A percentile compares a stretch with the other conserved stretches of the same genome.
These are phyloP conservation scores for Thalassaphorura encarpata DNA, from an alignment of 1,140 invertebrate genomes.

Conservation along the genomic window DNA sequence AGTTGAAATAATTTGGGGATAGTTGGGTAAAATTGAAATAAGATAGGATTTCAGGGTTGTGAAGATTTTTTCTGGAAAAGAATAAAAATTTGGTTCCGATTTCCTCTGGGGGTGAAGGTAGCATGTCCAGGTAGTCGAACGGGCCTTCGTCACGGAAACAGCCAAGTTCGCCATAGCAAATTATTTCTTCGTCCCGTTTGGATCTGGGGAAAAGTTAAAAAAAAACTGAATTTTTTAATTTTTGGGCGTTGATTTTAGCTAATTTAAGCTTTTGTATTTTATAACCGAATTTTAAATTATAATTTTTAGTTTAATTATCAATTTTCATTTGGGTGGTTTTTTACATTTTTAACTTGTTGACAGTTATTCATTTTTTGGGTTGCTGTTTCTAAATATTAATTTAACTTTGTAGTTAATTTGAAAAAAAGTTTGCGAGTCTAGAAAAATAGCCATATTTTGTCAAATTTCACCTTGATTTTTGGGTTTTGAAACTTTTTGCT, in stretches of 20 bases:
- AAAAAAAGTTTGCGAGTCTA: too few species aligned
- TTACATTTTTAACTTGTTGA: neutral
- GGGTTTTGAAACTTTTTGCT: too few species aligned
- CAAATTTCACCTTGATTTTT: too few species aligned
- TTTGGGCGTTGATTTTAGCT: neutral
- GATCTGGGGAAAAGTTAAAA: conserved; percentile 10
- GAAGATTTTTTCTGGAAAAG: conserved; percentile 39
- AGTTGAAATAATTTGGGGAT: conserved; percentile 42
- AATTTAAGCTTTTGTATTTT: conserved; percentile 10
- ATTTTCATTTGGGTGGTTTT: neutral
- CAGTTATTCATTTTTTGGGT: neutral
- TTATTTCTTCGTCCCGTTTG: conserved; percentile 45
- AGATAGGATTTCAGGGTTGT: conserved; percentile 35
- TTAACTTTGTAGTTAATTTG: too few species aligned
- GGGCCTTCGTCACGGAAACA: conserved; percentile 86
- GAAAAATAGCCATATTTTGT: too few species aligned
- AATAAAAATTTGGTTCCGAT: conserved; percentile 58
- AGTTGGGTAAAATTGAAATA: conserved; percentile 52
- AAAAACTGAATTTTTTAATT: conserved; percentile 5
- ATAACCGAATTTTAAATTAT: neutral
- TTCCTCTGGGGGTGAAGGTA: conserved; percentile 76
- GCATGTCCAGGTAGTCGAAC: conserved; percentile 57
- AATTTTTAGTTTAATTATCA: neutral
- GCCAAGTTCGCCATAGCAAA: conserved; percentile 85
- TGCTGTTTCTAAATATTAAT: neutral